Base-by-base conservation (phyloP, 2,888 invertebrate genomes). In the Ethmia dodecea region DNA sequence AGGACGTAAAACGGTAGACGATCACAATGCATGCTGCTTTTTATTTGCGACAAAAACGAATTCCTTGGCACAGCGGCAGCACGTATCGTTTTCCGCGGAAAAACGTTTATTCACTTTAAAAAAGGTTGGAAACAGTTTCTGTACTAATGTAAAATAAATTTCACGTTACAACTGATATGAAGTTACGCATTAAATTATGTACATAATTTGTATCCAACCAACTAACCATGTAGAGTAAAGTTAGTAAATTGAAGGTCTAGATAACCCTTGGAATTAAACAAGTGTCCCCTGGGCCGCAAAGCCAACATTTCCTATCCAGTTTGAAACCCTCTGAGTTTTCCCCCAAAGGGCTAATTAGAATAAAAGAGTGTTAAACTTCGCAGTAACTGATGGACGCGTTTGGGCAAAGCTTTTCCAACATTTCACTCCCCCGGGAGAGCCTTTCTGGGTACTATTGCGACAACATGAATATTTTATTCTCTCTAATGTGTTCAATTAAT, bases 311-410 rank as follows among this genome's bases (percentile, higher is more conserved):
- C 54, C 60, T 61, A 59, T 57, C 54, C 58, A 50, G 49, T 47
- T 45, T 37, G 43, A 40, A 45, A 48, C 55, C 58, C 60, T 58
- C 57, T 46, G 64, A 74, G 69, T 72, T 69, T 55, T 40, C 41
- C 46, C 77, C 62, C 70, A 37, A 39, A 55, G 64, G 75, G 52
- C 64, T 78, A 79, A 80, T 81, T 79, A 78, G 69, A 74, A 73
- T 77, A 75, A 76, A 80, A 78, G 72, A 75, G 76, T 76, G 76
- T 73, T 73, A 75, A 77, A 78, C 67, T 77, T 73, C 49, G 50
- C 41, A 52, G 49, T 60, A 65, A 73, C 65, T 68, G 69, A 68
- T 61, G 64, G 63, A 57, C 64, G 59, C 53, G 53, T 67, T 71
- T 61, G 60, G 62, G 52, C 48, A 59, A 33, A 49, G 54, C 51